phyloP scores from a whole-genome alignment of 1,140 invertebrate genomes.

The Heliothis subflexa region DNA sequence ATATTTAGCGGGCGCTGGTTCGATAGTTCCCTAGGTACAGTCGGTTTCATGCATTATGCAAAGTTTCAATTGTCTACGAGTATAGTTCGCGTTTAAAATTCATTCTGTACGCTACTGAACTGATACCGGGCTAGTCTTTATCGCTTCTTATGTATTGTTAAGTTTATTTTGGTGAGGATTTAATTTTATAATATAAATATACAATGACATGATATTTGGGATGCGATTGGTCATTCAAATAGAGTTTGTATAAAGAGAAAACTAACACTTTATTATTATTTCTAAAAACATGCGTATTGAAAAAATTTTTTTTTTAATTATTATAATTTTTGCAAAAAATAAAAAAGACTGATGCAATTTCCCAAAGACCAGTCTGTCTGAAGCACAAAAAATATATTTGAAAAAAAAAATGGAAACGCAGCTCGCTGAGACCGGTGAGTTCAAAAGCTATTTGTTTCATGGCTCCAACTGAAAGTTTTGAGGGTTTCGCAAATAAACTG shows the following conservation, averaged over 20 bases:
- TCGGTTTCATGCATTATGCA: conserved; percentile 70
- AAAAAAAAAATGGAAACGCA: conserved; percentile 53
- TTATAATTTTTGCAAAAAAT: no score
- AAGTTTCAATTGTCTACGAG: conserved; percentile 70
- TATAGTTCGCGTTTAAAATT: conserved; percentile 69
- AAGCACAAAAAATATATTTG: not conserved
- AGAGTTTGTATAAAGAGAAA: not conserved
- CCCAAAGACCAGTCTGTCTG: conserved; percentile 7
- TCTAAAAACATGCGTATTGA: not conserved
- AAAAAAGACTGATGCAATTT: conserved; percentile 48
- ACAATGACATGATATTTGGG: no score
- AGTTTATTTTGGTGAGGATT: conserved; percentile 21
- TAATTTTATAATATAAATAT: not conserved
- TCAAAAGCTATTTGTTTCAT: conserved; percentile 53
- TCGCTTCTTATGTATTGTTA: conserved; percentile 42
- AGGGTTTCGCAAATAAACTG: conserved; percentile 59
- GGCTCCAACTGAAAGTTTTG: conserved; percentile 51
- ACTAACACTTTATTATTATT: no score
- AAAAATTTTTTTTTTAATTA: not conserved
- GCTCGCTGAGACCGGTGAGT: conserved; percentile 34
- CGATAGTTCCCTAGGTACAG: conserved; percentile 57
- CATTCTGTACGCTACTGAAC: conserved; percentile 55
- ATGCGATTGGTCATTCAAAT: not conserved
- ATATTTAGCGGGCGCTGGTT: conserved; percentile 59
- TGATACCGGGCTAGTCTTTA: conserved; percentile 45